Percentiles rank a stretch among this genome's conserved stretches.
Evolutionary conservation across 2,797 vertebrate genomes (phyloP).

Genomic region (Hoplostethus mediterraneus): DNA sequence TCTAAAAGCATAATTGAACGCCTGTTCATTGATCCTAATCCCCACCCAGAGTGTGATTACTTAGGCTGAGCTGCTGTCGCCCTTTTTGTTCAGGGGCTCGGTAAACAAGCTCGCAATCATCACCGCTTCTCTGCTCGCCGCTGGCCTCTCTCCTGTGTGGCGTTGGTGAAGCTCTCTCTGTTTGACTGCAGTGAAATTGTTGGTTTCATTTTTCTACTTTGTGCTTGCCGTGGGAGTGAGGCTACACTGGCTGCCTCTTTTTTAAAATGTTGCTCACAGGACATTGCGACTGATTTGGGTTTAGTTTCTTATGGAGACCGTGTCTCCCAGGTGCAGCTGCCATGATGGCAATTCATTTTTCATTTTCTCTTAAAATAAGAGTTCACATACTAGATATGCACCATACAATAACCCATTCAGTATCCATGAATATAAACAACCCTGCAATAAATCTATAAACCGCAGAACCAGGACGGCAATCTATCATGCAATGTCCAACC

Average conservation of each 20-base stretch:
- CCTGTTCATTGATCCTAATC: slow-evolving; percentile 51
- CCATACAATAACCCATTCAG: too few species aligned
- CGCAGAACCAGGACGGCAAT: not conserved
- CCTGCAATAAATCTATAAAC: not conserved
- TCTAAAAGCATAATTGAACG: slow-evolving; percentile 43
- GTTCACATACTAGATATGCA: not conserved
- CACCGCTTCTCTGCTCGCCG: slow-evolving; percentile 29
- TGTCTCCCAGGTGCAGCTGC: slow-evolving; percentile 24
- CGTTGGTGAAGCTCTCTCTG: not conserved
- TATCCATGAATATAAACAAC: too few species aligned
- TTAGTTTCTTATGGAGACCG: slow-evolving; percentile 38
- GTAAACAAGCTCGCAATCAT: slow-evolving; percentile 51
- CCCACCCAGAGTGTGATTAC: slow-evolving; percentile 26
- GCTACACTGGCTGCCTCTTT: slow-evolving; percentile 34
- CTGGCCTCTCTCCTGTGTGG: slow-evolving; percentile 39
- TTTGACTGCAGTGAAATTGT: slow-evolving; percentile 59
- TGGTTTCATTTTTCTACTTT: slow-evolving; percentile 38
- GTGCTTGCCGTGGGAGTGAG: slow-evolving; percentile 3
- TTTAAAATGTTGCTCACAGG: slow-evolving; percentile 58
- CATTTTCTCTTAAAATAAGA: slow-evolving; percentile 13
- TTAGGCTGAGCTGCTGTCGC: slow-evolving; percentile 31
- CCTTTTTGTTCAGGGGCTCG: slow-evolving; percentile 36
- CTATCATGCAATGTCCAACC: not conserved
- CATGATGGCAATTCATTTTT: slow-evolving; percentile 2
- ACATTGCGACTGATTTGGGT: slow-evolving; percentile 50